Base-by-base conservation (phyloP, 2,888 invertebrate genomes). In the Drosophila vallismaia region DNA sequence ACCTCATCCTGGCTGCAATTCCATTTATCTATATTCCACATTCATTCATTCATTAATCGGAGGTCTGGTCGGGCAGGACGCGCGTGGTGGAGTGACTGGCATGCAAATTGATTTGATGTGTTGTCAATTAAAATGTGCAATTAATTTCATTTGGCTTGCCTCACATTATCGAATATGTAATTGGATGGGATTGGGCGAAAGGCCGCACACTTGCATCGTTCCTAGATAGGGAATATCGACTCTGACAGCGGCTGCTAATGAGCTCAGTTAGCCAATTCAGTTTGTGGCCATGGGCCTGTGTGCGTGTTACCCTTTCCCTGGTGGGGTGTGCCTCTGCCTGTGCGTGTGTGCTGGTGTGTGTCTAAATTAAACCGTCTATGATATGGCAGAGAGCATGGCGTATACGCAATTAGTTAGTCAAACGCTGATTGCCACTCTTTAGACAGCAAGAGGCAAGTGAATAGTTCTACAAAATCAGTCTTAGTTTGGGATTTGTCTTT, bases 51-150 rank as follows among this genome's bases (percentile, higher is more conserved):
- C 75, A 81, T 85, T 78, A 87, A 85, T 76, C 56, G 82, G 14
- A 31, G 33, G 19, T 26, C 52, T 29, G 64, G 12, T 28, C 28
- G 24, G 63, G 33, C 3, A 9, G 6, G 28, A 4, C 28, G 6
- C 19, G 9, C 19, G 42, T 26, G 33, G 19, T 38, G 50, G 40
- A 53, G 40, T 62, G 68, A 49, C 69, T 67, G 74, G 67, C 71
- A 64, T 72, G 86, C 72, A 86, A 88, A 88, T 88, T 88, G 89
- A 84, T 84, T 84, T 88, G 88, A 88, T 88, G 69, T 72, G 75
- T 82, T 86, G 83, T 88, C 84, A 88, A 88, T 84, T 88, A 88
- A 84, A 88, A 84, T 82, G 88, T 85, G 88, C 89, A 88, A 84
- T 88, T 84, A 88, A 84, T 84, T 88, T 76, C 79, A 79, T 88